A percentile compares a stretch with the other conserved stretches of the same genome.
Evolutionary conservation across 2,888 invertebrate species (phyloP).

Genomic region (Idaea dimidiata): DNA sequence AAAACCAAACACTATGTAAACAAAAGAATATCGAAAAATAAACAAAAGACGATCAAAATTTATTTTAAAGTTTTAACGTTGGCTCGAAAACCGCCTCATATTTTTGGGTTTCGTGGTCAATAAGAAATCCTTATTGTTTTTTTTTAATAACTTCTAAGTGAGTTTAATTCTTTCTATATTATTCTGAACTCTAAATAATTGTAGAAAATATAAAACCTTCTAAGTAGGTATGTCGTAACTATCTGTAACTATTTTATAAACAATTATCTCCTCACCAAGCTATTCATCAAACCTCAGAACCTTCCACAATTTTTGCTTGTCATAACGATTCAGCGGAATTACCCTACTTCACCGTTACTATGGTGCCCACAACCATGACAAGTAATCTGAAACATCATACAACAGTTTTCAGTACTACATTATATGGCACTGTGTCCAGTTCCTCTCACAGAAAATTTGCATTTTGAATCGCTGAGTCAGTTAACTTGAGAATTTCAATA

Average conservation of each 20-base stretch:
- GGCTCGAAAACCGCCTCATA: too few species aligned
- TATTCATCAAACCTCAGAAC: constrained; percentile 5
- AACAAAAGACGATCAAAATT: too few species aligned
- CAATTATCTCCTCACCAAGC: neutral
- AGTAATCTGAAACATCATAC: constrained; percentile 30
- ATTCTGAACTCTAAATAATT: too few species aligned
- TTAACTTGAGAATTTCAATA: constrained; percentile 6
- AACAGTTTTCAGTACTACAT: constrained; percentile 23
- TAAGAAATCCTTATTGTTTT: too few species aligned
- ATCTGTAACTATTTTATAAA: neutral
- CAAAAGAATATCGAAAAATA: too few species aligned
- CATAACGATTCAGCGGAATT: constrained; percentile 44
- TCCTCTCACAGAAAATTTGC: neutral
- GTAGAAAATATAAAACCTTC: neutral
- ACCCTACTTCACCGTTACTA: constrained; percentile 52
- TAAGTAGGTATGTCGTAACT: neutral
- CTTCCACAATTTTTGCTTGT: constrained; percentile 29
- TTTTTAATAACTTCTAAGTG: too few species aligned
- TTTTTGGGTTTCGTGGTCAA: too few species aligned
- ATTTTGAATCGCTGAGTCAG: constrained; percentile 12
- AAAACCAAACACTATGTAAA: too few species aligned
- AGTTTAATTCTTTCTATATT: too few species aligned
- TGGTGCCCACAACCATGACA: constrained; percentile 62
- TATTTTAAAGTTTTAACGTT: too few species aligned
- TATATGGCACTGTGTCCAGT: constrained; percentile 12